These are phyloP conservation scores for Oreocharis arfaki DNA, from an alignment of 2,113 vertebrate species.

Conservation along the genomic window DNA sequence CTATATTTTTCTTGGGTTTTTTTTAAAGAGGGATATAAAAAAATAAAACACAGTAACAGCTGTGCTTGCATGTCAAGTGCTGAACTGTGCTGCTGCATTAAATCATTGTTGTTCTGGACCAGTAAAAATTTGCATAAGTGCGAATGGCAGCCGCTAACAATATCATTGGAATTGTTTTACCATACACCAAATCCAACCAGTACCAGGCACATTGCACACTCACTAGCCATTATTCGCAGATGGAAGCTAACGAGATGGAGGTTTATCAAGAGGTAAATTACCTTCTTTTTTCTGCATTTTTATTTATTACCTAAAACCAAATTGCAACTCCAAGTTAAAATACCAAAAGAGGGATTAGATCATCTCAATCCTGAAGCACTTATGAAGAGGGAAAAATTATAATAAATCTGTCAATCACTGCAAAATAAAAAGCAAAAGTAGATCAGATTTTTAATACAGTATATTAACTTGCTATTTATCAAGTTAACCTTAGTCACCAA, in stretches of 20 bases:
- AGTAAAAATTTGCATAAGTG: constrained; percentile 63
- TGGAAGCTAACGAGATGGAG: not conserved
- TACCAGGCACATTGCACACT: not conserved
- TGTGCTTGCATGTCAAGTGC: constrained; percentile 10
- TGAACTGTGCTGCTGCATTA: constrained; percentile 20
- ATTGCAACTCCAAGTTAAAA: not conserved
- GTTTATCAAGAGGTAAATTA: not conserved
- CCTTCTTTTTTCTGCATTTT: not conserved
- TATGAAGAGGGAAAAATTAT: not conserved
- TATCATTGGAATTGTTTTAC: not conserved
- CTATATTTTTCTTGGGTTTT: not conserved
- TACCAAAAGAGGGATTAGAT: not conserved
- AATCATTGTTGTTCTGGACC: constrained; percentile 60
- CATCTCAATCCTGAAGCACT: not conserved
- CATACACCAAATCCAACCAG: not conserved
- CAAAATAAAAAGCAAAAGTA: not conserved
- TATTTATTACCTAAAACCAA: not conserved
- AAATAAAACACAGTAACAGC: not conserved
- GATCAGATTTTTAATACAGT: not conserved
- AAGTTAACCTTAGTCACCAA: not conserved
- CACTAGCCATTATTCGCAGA: not conserved
- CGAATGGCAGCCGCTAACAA: constrained; percentile 42
- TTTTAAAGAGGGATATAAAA: not conserved
- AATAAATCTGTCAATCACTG: constrained; percentile 10
- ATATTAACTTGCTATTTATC: not conserved